phyloP scores from a whole-genome alignment of 1,140 invertebrate genomes.

The Pseudomyrmex cubaensis region DNA sequence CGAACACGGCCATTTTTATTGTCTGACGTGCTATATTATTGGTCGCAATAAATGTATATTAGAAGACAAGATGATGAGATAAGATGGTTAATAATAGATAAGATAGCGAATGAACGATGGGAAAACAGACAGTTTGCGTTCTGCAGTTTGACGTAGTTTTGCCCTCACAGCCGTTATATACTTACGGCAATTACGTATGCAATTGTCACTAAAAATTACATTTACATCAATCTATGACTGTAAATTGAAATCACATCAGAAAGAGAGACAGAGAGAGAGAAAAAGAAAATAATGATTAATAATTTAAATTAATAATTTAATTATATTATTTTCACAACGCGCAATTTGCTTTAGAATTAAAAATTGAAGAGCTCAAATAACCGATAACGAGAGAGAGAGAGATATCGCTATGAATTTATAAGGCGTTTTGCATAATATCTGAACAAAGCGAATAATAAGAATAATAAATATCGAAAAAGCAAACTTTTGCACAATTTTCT shows the following conservation, averaged over 20 bases:
- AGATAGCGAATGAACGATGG: slow-evolving; percentile 15
- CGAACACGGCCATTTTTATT: slow-evolving; percentile 16
- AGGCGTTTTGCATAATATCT: neutral
- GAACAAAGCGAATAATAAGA: slow-evolving; percentile 1
- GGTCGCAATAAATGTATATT: slow-evolving; percentile 24
- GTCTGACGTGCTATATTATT: neutral
- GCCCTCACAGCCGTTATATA: neutral
- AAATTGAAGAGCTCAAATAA: neutral
- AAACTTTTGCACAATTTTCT: neutral
- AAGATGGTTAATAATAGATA: slow-evolving; percentile 28
- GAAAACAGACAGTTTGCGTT: neutral
- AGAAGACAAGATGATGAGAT: neutral
- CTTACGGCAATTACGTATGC: no score
- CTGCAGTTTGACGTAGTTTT: neutral
- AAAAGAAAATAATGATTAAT: neutral
- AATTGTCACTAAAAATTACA: no score
- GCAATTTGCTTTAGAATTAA: neutral
- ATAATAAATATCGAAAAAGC: neutral
- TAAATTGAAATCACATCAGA: no score
- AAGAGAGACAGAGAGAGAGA: no score
- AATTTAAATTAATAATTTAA: neutral
- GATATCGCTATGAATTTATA: neutral
- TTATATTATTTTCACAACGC: slow-evolving; percentile 11
- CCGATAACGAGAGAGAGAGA: neutral
- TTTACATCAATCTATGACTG: no score